Conservation (phyloP, 2,113 vertebrate genomes). For the Neofelis nebulosa region DNA sequence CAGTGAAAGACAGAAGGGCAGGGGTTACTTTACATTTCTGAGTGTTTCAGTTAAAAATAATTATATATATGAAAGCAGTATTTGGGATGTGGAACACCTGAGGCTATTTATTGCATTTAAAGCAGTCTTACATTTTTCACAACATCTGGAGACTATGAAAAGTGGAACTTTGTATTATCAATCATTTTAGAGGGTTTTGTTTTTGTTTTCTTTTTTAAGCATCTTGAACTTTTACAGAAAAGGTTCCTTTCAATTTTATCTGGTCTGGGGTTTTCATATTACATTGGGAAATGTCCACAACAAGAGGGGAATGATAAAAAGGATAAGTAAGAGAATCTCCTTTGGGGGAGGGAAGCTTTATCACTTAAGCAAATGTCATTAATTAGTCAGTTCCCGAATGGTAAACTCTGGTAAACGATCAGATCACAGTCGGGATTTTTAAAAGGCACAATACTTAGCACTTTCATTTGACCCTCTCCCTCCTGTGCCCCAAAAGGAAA, state of each 20-base stretch:
- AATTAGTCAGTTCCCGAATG: slow-evolving; percentile 30
- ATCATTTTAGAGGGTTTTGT: not conserved
- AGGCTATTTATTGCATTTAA: slow-evolving; percentile 57
- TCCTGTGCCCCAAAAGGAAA: not conserved
- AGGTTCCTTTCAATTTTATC: slow-evolving; percentile 55
- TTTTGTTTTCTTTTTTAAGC: not conserved
- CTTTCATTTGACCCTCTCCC: not conserved
- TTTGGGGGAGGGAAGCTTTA: not conserved
- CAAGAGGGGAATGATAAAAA: slow-evolving; percentile 15
- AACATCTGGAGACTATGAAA: slow-evolving; percentile 29
- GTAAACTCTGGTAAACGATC: not conserved
- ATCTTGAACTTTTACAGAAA: slow-evolving; percentile 45
- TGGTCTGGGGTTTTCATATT: slow-evolving; percentile 37
- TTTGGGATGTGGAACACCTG: slow-evolving; percentile 28
- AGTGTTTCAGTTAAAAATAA: slow-evolving; percentile 63
- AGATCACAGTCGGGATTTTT: not conserved
- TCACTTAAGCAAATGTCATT: not conserved
- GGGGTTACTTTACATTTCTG: slow-evolving; percentile 61
- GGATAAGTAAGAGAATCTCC: not conserved
- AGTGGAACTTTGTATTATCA: slow-evolving; percentile 5
- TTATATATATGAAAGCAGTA: slow-evolving; percentile 9
- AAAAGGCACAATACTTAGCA: not conserved
- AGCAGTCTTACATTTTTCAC: slow-evolving; percentile 50
- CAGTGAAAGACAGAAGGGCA: slow-evolving; percentile 44
- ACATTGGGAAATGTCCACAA: slow-evolving; percentile 1